Base-by-base conservation (phyloP, 1,140 invertebrate genomes). In the Zaprionus lachaisei region DNA sequence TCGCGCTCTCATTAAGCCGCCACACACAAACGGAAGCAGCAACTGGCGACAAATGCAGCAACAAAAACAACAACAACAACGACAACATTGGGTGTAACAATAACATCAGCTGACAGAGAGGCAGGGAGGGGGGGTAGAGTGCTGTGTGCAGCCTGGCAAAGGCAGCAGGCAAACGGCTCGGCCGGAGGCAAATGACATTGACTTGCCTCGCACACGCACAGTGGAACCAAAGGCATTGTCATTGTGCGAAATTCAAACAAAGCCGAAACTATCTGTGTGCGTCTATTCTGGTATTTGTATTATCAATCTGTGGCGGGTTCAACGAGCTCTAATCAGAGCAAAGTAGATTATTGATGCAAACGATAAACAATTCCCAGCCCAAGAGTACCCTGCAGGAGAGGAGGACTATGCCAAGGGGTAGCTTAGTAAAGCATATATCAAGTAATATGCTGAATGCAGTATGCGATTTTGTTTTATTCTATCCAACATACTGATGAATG, bases 21-120 rank as follows among this genome's bases (percentile, higher is more conserved):
- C 77, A 80, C 79, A 77, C 86, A n/a, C 83, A 87, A 87, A 87
- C 80, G 83, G 83, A 86, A 86, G 72, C 62, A 58, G 60, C 72
- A 78, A 74, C 70, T 66, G 56, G 80, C 77, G 80, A 80, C 72
- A 74, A 83, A 73, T 72, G 81, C 77, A 79, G 55, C 61, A 58
- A 26, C 61, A 44, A 64, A 5, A 58, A 14, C 51, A 41, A 28
- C 49, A 69, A 64, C 57, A 65, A 49, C 49, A 75, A 56, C 44
- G 58, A 66, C 63, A 68, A 28, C 28, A 64, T 17, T 14, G 54
- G 47, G 44, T 51, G 63, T 44, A 54, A 44, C 41, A 44, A 44
- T 17, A 44, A 44, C 44, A 49, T 7, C 44, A 62, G 44, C 26
- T 41, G 24, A 14, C 20, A 14, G 41, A 44, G n/a, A 9, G 41